A percentile compares a stretch with the other conserved stretches of the same genome.
These are phyloP conservation scores for Poecilia wingei DNA, from an alignment of 2,797 vertebrate genomes.

Conservation along the genomic window DNA sequence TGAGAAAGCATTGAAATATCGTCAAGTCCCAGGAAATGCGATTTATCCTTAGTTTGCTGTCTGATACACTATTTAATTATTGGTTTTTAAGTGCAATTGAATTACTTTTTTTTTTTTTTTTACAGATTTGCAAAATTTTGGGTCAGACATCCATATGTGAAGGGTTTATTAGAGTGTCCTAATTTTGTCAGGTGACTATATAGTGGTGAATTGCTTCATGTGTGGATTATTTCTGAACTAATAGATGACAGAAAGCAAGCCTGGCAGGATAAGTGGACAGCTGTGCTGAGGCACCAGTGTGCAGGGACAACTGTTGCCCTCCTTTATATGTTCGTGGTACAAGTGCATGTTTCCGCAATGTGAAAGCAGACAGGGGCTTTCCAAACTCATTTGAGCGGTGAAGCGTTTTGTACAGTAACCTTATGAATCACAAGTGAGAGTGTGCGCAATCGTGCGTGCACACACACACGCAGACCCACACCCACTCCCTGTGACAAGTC, in stretches of 20 bases:
- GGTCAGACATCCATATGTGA: neutral
- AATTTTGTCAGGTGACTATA: neutral
- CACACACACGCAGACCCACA: conserved; percentile 40
- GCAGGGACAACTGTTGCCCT: conserved; percentile 20
- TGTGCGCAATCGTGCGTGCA: conserved; percentile 24
- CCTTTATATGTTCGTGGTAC: conserved; percentile 25
- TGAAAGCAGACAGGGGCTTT: conserved; percentile 74
- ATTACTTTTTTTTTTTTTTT: neutral
- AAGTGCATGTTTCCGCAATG: conserved; percentile 56
- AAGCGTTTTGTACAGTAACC: conserved; percentile 64
- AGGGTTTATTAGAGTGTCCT: neutral
- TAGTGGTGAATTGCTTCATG: neutral
- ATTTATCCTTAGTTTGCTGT: neutral
- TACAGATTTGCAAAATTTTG: neutral
- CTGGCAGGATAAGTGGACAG: conserved; percentile 17
- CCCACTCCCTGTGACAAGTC: conserved; percentile 59
- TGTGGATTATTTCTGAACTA: neutral
- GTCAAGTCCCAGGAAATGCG: neutral
- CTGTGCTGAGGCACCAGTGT: conserved; percentile 24
- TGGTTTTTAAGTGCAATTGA: neutral
- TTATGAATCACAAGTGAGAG: conserved; percentile 76
- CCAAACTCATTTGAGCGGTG: conserved; percentile 62
- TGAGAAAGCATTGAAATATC: neutral
- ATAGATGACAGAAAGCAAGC: neutral
- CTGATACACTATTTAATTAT: neutral